Evolutionary conservation across 1,140 invertebrate genomes (phyloP), one percentile per base, ranked within the genome.

Genomic region (Drosophila varians): DNA sequence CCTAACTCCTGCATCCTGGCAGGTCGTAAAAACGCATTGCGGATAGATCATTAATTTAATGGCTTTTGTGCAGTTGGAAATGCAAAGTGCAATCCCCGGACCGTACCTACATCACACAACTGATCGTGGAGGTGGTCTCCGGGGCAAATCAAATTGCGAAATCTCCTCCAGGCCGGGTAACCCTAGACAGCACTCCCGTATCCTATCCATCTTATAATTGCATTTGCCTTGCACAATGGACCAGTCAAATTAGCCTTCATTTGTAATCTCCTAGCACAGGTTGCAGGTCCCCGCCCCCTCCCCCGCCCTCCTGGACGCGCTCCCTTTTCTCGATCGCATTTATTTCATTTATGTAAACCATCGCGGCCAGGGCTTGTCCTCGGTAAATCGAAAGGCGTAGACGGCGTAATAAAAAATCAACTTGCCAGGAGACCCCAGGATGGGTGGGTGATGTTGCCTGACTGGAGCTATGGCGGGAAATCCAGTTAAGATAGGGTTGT

Each of bases 341-440:
- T 74, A 87, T 77, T 87, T 54, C 77, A 68, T 82, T 86, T 86
- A 86, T 86, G 82, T 86, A 86, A 86, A 87, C 82, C 82, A 77
- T 53, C 54, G 31, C 34, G 28, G 21, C 16, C 26, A 43, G 82
- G 82, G 82, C 74, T 82, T 77, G 82, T 82, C 77, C 51, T 62
- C 36, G 42, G 72, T 82, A 77, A 77, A 82, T 66, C 75, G 69
- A 86, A 74, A 87, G 82, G 82, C 82, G 82, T 74, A 77, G 74
- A 88, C 78, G 61, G 61, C 68, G 69, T 83, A 88, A 88, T 77
- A 88, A 87, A 88, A 87, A 86, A 87, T 86, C 82, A 88, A 87
- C 83, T 82, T 74, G 66, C 68, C 48, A 56, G 26, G 60, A 42
- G 36, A 19, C 11, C 34, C 26, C 36, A 42, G 43, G 26, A 19